Base-by-base conservation (phyloP, 2,113 vertebrate genomes). In the Oreotragus oreotragus region DNA sequence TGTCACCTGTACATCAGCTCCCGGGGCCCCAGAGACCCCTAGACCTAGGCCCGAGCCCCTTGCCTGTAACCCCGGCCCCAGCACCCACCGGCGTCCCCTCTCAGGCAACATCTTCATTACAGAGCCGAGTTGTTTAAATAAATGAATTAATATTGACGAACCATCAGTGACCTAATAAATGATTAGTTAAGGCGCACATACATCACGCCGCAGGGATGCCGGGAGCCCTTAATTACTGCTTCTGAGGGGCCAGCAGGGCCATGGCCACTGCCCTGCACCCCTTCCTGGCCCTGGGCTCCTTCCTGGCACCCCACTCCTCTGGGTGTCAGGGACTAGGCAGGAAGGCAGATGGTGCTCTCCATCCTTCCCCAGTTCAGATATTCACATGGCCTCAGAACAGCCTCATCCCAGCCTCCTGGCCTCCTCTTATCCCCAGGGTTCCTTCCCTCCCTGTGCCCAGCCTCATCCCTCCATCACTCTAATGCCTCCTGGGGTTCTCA, bases 101-200 rank as follows among this genome's bases (percentile, higher is more conserved):
- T 98, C 98, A 97, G 98, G 97, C 98, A 98, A 99, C 99, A 99
- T 99, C 99, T 99, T 99, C 99, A 99, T 99, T 99, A 99, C 95
- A 81, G 98, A 98, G 98, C 97, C 57, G 98, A 99, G 98, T 99
- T 99, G 99, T 99, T 99, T 99, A 99, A 99, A 99, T 99, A 99
- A 99, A 99, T 99, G 98, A 99, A 99, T 99, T 99, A 99, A 99
- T 99, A 99, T 99, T 99, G 99, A 99, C 98, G 99, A 99, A 99
- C 98, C 98, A 99, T 99, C 99, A 99, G 98, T 97, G 97, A 98
- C 98, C 99, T 99, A 99, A 99, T 99, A 99, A 99, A 99, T 99
- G 99, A 99, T 99, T 98, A 99, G 99, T 99, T 99, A 99, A 99
- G 98, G 99, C 95, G 97, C 98, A 98, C 99, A 99, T 99, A 99